Percentiles rank a stretch among this genome's conserved stretches.
Evolutionary conservation across 2,797 vertebrate genomes (phyloP).

Genomic region (Ctenochaetus hawaiiensis): DNA sequence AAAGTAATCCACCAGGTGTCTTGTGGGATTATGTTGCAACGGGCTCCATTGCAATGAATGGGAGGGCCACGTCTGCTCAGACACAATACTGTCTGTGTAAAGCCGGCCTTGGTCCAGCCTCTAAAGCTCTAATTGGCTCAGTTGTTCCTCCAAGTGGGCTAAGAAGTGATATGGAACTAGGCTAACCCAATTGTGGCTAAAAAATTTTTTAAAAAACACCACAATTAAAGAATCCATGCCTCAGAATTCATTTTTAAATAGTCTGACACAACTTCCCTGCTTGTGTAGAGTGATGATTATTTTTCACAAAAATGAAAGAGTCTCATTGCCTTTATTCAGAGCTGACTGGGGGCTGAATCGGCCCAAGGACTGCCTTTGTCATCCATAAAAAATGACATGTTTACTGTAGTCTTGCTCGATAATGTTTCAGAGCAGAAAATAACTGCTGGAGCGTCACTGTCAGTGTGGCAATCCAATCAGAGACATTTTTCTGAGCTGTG

Average conservation of each 20-base stretch:
- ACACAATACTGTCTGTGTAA: not conserved
- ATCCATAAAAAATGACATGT: slow-evolving; percentile 27
- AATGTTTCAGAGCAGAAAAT: slow-evolving; percentile 32
- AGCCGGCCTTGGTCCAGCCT: not conserved
- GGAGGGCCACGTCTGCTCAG: not conserved
- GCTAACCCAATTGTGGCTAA: not conserved
- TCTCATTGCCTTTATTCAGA: slow-evolving; percentile 8
- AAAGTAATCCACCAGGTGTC: not conserved
- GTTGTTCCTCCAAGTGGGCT: slow-evolving; percentile 6
- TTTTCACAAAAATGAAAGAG: slow-evolving; percentile 22
- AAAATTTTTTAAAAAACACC: not conserved
- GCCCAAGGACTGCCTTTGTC: slow-evolving; percentile 23
- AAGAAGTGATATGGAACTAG: not conserved
- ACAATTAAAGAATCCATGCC: not conserved
- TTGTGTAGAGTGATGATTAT: slow-evolving; percentile 12
- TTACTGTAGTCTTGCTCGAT: slow-evolving; percentile 38
- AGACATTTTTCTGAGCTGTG: not conserved
- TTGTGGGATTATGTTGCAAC: too few species aligned
- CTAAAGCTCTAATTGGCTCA: slow-evolving; percentile 8
- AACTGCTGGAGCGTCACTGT: slow-evolving; percentile 30
- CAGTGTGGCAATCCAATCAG: slow-evolving; percentile 35
- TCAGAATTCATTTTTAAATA: not conserved
- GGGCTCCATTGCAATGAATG: not conserved
- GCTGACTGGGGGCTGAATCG: slow-evolving; percentile 22
- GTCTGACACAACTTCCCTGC: slow-evolving; percentile 13